Conservation (phyloP, 2,797 vertebrate species). For the Anabas testudineus region DNA sequence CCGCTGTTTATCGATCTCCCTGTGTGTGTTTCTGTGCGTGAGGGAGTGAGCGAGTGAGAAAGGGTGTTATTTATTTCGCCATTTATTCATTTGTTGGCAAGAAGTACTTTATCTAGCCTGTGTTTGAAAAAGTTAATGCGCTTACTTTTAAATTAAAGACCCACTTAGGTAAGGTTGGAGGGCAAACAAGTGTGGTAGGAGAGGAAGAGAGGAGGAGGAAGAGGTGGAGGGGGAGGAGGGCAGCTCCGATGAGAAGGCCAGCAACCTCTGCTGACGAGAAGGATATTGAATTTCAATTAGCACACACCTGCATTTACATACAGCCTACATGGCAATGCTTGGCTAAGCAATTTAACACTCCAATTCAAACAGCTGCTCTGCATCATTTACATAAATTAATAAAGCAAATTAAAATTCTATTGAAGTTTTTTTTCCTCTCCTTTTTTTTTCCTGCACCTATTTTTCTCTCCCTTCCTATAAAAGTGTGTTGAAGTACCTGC, state of each 20-base stretch:
- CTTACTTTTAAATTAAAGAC: slow-evolving; percentile 85
- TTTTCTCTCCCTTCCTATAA: slow-evolving; percentile 47
- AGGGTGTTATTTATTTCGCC: slow-evolving; percentile 68
- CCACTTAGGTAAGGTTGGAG: slow-evolving; percentile 80
- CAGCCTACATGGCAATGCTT: slow-evolving; percentile 79
- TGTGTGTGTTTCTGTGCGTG: slow-evolving; percentile 44
- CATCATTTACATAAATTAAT: slow-evolving; percentile 83
- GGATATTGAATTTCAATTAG: slow-evolving; percentile 86
- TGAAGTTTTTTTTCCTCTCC: slow-evolving; percentile 67
- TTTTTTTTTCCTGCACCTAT: slow-evolving; percentile 33
- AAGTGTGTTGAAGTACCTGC: slow-evolving; percentile 62
- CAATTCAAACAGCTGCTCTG: slow-evolving; percentile 79
- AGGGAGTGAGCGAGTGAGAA: slow-evolving; percentile 5
- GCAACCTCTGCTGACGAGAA: slow-evolving; percentile 76
- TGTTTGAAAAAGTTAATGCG: slow-evolving; percentile 80
- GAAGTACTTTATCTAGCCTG: slow-evolving; percentile 75
- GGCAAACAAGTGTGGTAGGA: slow-evolving; percentile 63
- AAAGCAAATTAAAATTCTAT: slow-evolving; percentile 78
- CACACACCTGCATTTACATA: slow-evolving; percentile 82
- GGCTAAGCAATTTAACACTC: slow-evolving; percentile 82
- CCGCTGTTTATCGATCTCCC: slow-evolving; percentile 77
- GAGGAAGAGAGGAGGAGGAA: slow-evolving; percentile 39
- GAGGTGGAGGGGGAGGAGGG: slow-evolving; percentile 37
- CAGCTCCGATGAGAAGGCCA: slow-evolving; percentile 64
- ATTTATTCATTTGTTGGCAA: slow-evolving; percentile 78